Evolutionary conservation across 2,888 invertebrate species (phyloP).

Genomic region (Maniola hyperantus): DNA sequence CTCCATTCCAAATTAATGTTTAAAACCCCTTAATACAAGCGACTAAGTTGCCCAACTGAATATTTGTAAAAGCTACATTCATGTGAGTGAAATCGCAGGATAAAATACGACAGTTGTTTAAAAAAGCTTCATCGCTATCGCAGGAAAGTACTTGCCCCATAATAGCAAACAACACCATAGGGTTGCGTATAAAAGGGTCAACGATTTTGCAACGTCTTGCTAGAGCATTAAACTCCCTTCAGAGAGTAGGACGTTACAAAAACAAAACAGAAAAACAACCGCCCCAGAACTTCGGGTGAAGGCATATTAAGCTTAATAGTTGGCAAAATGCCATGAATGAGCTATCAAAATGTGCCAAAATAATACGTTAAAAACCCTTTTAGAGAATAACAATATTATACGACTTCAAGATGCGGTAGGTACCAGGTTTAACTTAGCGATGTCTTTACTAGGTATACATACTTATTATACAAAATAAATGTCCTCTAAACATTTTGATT

Average conservation of each 20-base stretch:
- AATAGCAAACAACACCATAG: background rate
- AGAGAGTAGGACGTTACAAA: slow-evolving; percentile 46
- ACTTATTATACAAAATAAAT: too few relatives aligned
- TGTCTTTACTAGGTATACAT: background rate
- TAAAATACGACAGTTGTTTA: too few relatives aligned
- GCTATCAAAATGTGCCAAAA: slow-evolving; percentile 68
- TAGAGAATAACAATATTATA: slow-evolving; percentile 53
- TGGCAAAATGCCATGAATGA: slow-evolving; percentile 67
- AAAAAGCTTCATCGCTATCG: background rate
- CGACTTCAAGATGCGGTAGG: background rate
- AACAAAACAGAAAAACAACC: slow-evolving; percentile 75
- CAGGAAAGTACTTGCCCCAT: slow-evolving; percentile 1
- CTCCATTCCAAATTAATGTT: too few relatives aligned
- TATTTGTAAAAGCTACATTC: too few relatives aligned
- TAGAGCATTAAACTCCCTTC: slow-evolving; percentile 71
- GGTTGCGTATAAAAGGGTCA: slow-evolving; percentile 13
- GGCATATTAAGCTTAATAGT: slow-evolving; percentile 72
- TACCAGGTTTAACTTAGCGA: background rate
- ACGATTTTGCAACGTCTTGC: slow-evolving; percentile 66
- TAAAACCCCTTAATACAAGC: too few relatives aligned
- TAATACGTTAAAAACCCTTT: slow-evolving; percentile 73
- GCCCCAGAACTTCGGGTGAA: slow-evolving; percentile 66
- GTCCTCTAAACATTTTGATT: too few relatives aligned
- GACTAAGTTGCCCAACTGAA: too few relatives aligned
- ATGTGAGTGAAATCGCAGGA: too few relatives aligned